Evolutionary conservation across 2,888 invertebrate species (phyloP).

Genomic region (Tenthredo amoena): DNA sequence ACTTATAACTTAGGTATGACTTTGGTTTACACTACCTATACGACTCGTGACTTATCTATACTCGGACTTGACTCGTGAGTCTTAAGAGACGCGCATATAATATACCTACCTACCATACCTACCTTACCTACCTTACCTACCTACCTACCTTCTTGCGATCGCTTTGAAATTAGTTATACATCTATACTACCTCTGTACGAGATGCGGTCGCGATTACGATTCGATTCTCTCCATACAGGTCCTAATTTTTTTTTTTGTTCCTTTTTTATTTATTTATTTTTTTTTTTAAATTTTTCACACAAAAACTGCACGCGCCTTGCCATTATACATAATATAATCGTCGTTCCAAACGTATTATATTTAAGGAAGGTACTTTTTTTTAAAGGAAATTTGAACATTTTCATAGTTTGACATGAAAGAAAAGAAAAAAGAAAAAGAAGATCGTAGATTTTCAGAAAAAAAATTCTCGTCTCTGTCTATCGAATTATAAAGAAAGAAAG

Average conservation of each 20-base stretch:
- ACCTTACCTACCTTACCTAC: background rate
- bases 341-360: no score
- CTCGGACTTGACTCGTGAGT: background rate
- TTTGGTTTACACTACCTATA: background rate
- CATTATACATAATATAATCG: no score
- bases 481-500: no score
- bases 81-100: background rate
- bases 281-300: background rate
- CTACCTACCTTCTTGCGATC: background rate
- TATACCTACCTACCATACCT: background rate
- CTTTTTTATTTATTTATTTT: background rate
- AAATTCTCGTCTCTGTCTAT: no score
- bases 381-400: no score
- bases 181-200: background rate
- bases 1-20: conserved; percentile 31
- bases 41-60: conserved; percentile 46
- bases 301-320: no score
- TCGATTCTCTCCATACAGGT: background rate
- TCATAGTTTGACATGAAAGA: background rate
- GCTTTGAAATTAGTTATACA: background rate
- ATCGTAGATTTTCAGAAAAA: no score
- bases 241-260: background rate
- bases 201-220: conserved; percentile 11
- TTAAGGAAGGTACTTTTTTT: no score
- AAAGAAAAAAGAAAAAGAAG: background rate